phyloP scores from a whole-genome alignment of 2,888 invertebrate genomes.

The Lasiommata megera region DNA sequence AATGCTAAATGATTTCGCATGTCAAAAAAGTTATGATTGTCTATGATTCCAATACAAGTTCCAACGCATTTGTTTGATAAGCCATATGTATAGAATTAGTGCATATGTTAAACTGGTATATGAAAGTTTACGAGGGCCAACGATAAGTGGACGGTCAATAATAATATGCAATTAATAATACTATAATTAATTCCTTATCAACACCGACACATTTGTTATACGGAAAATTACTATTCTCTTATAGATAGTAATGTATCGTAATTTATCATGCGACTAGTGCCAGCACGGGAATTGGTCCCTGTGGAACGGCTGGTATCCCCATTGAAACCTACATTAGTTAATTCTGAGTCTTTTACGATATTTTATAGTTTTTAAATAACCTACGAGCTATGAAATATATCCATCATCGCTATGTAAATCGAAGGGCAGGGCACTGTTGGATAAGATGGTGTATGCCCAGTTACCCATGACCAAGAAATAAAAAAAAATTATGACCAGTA shows the following conservation, averaged over 20 bases:
- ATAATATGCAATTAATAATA: constrained; percentile 35
- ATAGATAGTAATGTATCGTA: constrained; percentile 1
- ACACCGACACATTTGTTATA: constrained; percentile 34
- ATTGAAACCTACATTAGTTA: too few relatives aligned
- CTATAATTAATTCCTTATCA: constrained; percentile 51
- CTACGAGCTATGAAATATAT: background rate
- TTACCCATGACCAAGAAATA: too few relatives aligned
- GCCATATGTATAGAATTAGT: background rate
- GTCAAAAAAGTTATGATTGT: too few relatives aligned
- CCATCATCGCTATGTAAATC: too few relatives aligned
- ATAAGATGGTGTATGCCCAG: too few relatives aligned
- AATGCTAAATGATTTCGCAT: too few relatives aligned
- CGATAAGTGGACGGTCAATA: constrained; percentile 33
- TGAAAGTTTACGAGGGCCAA: constrained; percentile 15
- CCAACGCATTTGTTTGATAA: background rate
- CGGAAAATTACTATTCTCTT: constrained; percentile 48
- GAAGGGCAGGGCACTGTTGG: too few relatives aligned
- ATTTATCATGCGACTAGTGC: background rate
- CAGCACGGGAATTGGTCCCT: background rate
- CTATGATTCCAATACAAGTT: too few relatives aligned
- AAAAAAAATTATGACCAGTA: too few relatives aligned
- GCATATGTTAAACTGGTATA: constrained; percentile 2
- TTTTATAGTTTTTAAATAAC: background rate
- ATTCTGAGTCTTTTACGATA: too few relatives aligned
- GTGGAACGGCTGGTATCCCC: background rate